Base-by-base conservation (phyloP, 2,797 vertebrate species). In the Oophaga sylvatica region DNA sequence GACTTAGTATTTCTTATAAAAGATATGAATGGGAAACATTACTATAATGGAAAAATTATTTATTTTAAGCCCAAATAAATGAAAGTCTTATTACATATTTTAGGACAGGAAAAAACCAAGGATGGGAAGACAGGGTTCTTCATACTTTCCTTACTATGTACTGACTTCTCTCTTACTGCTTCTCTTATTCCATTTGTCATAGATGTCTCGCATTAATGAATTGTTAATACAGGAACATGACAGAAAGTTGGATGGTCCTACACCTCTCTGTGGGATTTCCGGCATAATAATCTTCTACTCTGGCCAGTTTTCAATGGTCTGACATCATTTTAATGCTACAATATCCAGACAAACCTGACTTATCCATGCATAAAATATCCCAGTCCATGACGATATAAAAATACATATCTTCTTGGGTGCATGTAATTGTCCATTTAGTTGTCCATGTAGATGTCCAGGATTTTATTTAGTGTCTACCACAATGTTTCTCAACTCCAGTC, bases 211-310 rank as follows among this genome's bases (percentile, higher is more conserved):
- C 41, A 77, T 67, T 85, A 85, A 88, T 77, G 56, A 79, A 87
- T 62, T 22, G 35, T 77, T 76, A 65, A 59, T 31, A 45, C 29
- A 57, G 68, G 78, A 35, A 81, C 62, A 81, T 76, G 87, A 84
- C 83, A 85, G 75, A 78, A 79, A 84, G 79, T 76, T 85, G 87
- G 83, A 88, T 76, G 67, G 59, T 20, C 11, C 59, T 60, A 59
- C 45, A 19, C 22, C 35, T n/a, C 22, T 56, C 20, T 82, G n/a
- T 57, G 63, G 60, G 62, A 76, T 85, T 67, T 88, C 70, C 62
- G n/a, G 78, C 48, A 88, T 48, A 1, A 81, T 85, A 76, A 85
- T 85, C 70, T 68, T 82, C 67, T 60, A 68, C 19, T 77, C 53
- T 85, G 83, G 83, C 79, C 83, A 65, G 45, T 77, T 29, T 77